Percentiles rank a stretch among this genome's conserved stretches.
phyloP scores from a whole-genome alignment of 2,113 vertebrate genomes.

The Tragelaphus strepsiceros region DNA sequence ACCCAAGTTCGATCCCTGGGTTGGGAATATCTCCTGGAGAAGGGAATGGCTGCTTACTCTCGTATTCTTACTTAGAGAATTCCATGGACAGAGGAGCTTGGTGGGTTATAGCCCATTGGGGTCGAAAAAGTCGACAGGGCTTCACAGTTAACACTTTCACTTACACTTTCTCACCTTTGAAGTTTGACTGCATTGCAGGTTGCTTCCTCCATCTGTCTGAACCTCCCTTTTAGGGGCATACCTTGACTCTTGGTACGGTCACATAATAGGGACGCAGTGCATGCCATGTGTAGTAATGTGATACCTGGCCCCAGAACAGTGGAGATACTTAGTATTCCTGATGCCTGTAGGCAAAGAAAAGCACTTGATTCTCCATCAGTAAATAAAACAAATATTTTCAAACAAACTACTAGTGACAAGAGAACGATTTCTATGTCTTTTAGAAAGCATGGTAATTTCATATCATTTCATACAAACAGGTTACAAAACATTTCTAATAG shows the following conservation, averaged over 20 bases:
- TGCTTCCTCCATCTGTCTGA: neutral
- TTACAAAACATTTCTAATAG: neutral
- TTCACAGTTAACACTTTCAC: neutral
- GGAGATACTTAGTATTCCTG: neutral
- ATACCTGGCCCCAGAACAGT: neutral
- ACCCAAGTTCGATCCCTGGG: neutral
- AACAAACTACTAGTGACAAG: neutral
- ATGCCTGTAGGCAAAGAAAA: neutral
- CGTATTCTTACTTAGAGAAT: neutral
- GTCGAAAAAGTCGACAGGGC: neutral
- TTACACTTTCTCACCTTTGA: neutral
- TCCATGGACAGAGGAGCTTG: neutral
- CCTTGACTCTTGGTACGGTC: neutral
- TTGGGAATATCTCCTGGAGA: neutral
- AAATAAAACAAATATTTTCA: neutral
- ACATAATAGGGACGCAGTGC: neutral
- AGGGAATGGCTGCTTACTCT: neutral
- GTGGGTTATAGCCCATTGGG: neutral
- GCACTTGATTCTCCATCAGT: neutral
- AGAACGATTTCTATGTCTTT: neutral
- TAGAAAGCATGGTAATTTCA: neutral
- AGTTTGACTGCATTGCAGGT: neutral
- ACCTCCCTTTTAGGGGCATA: neutral
- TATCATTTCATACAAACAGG: neutral
- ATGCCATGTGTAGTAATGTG: neutral